Conservation (phyloP, 2,113 vertebrate genomes). For the Stercorarius parasiticus region DNA sequence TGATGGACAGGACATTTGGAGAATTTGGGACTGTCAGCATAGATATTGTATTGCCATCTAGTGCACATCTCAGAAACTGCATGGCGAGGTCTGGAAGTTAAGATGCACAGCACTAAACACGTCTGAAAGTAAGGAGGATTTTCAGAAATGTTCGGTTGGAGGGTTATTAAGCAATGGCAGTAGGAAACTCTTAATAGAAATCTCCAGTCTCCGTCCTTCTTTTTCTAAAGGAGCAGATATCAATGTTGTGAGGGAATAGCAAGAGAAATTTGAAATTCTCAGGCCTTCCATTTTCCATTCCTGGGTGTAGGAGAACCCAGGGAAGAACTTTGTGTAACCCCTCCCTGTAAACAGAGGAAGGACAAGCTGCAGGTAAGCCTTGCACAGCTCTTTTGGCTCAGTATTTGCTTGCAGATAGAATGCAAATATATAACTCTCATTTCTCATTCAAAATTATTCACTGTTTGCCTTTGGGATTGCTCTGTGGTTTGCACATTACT, state of each 20-base stretch:
- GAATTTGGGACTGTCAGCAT: background rate
- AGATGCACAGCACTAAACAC: no score
- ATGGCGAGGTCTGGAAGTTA: fast-evolving
- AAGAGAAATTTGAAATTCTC: background rate
- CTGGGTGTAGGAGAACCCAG: background rate
- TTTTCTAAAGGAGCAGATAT: background rate
- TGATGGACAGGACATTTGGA: background rate
- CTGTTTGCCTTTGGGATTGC: background rate
- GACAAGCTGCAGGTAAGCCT: background rate
- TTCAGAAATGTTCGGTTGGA: fast-evolving
- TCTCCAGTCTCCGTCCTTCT: background rate
- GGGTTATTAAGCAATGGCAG: fast-evolving
- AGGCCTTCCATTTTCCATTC: background rate
- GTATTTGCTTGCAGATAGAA: background rate
- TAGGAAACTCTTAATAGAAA: background rate
- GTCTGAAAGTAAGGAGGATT: background rate
- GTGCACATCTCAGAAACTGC: background rate
- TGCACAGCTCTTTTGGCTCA: background rate
- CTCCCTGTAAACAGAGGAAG: background rate
- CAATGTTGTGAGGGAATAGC: background rate
- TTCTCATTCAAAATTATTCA: background rate
- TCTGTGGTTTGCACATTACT: background rate
- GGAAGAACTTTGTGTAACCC: fast-evolving
- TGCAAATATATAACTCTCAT: background rate
- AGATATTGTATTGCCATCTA: conserved; percentile 53